phyloP scores from a whole-genome alignment of 2,113 vertebrate species.

The Heliornis fulica region DNA sequence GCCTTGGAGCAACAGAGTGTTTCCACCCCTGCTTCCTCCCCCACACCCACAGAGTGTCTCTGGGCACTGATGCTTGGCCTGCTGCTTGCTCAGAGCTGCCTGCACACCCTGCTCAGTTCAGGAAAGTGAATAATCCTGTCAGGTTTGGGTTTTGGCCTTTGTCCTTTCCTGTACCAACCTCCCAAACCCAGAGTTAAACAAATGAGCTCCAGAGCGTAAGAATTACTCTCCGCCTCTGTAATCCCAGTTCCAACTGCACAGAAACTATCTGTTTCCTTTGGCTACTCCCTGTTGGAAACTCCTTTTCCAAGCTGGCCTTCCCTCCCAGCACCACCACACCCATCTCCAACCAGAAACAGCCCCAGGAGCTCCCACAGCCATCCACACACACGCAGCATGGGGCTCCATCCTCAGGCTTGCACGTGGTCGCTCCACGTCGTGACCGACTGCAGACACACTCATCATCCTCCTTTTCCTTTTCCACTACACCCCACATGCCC shows the following conservation, averaged over 20 bases:
- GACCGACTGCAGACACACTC: not conserved
- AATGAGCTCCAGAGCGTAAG: not conserved
- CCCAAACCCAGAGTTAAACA: not conserved
- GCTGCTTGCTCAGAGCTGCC: not conserved
- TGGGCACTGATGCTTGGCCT: rapidly evolving
- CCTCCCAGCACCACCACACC: conserved; percentile 29
- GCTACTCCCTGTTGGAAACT: not conserved
- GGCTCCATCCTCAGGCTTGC: not conserved
- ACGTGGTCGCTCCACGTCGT: not conserved
- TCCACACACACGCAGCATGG: not conserved
- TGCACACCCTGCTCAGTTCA: not conserved
- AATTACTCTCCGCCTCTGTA: not conserved
- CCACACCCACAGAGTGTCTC: rapidly evolving
- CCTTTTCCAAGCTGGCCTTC: not conserved
- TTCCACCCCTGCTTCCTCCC: not conserved
- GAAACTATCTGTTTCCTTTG: not conserved
- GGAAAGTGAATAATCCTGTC: not conserved
- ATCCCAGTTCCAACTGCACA: conserved; percentile 8
- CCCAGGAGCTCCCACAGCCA: not conserved
- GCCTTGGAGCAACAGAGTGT: not conserved
- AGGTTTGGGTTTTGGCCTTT: not conserved
- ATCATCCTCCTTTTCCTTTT: not conserved
- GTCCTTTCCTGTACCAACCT: not conserved
- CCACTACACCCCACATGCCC: not conserved
- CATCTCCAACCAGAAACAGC: conserved; percentile 4